Conservation (phyloP, 1,140 invertebrate genomes). For the Pectinophora gossypiella region DNA sequence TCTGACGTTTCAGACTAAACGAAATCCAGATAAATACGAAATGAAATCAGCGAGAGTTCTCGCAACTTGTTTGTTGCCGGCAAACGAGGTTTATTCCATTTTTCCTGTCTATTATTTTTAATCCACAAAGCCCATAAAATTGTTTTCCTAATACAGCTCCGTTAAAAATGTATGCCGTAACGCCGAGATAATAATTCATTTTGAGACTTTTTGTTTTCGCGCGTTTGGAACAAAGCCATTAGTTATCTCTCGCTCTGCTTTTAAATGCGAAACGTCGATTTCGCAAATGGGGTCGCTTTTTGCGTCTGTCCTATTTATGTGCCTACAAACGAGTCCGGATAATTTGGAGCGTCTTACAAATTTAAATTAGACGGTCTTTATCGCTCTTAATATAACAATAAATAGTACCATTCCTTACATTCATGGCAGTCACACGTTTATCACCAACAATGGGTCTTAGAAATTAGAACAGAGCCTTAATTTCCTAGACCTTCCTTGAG, state of each 20-base stretch:
- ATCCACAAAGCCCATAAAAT: slow-evolving; percentile 8
- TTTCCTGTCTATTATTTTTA: slow-evolving; percentile 18
- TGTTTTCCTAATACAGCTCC: neutral
- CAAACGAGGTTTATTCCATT: slow-evolving; percentile 5
- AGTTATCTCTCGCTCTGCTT: slow-evolving; percentile 17
- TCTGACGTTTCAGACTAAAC: neutral
- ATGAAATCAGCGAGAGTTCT: slow-evolving; percentile 23
- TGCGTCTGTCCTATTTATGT: too few relatives aligned
- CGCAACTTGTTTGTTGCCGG: slow-evolving; percentile 22
- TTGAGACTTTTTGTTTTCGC: slow-evolving; percentile 12
- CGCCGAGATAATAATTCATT: neutral
- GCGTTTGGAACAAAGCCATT: slow-evolving; percentile 22
- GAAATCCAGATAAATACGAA: neutral
- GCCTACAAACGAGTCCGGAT: too few relatives aligned
- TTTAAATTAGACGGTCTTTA: too few relatives aligned
- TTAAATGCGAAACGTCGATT: slow-evolving; percentile 11
- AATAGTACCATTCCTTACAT: too few relatives aligned
- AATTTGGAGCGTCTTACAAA: too few relatives aligned
- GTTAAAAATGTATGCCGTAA: slow-evolving; percentile 1
- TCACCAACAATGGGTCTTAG: too few relatives aligned
- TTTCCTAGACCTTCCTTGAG: too few relatives aligned
- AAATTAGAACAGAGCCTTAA: too few relatives aligned
- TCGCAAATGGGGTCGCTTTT: slow-evolving; percentile 7
- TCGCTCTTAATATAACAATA: too few relatives aligned
- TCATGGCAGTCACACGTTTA: too few relatives aligned